Conservation (phyloP, 2,888 invertebrate genomes). For the Pseudococcus jackbeardsleyi region DNA sequence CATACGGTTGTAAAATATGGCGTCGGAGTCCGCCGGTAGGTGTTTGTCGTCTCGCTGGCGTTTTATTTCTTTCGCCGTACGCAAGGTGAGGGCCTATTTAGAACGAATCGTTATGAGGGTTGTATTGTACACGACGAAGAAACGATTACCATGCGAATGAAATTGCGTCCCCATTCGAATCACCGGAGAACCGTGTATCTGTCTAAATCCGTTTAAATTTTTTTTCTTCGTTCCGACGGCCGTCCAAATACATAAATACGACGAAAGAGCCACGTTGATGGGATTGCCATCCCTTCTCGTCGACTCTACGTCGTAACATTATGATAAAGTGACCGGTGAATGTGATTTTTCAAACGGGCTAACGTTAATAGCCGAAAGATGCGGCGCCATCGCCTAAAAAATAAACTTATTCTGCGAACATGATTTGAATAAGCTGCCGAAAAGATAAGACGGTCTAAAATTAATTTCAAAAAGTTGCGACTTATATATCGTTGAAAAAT, state of each 20-base stretch:
- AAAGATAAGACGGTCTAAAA: conserved; percentile 22
- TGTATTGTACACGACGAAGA: background rate
- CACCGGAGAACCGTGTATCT: background rate
- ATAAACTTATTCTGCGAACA: background rate
- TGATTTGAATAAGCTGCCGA: conserved; percentile 35
- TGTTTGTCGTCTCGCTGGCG: background rate
- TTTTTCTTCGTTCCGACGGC: background rate
- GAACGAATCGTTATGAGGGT: background rate
- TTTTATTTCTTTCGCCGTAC: background rate
- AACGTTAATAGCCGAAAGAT: background rate
- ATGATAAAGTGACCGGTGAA: background rate
- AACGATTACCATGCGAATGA: conserved; percentile 19
- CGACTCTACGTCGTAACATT: background rate
- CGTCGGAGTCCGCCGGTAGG: background rate
- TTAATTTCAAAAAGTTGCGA: conserved; percentile 39
- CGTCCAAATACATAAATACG: background rate
- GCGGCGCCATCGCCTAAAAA: conserved; percentile 13
- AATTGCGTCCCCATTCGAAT: background rate
- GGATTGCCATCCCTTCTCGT: background rate
- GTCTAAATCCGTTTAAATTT: background rate
- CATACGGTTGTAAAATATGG: conserved; percentile 8
- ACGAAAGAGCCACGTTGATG: background rate
- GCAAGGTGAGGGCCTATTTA: background rate
- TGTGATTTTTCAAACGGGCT: background rate
- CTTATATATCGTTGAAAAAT: conserved; percentile 27